Percentiles rank a stretch among this genome's conserved stretches.
Conservation (phyloP, 1,140 invertebrate species). For the Drosophila mauritiana region DNA sequence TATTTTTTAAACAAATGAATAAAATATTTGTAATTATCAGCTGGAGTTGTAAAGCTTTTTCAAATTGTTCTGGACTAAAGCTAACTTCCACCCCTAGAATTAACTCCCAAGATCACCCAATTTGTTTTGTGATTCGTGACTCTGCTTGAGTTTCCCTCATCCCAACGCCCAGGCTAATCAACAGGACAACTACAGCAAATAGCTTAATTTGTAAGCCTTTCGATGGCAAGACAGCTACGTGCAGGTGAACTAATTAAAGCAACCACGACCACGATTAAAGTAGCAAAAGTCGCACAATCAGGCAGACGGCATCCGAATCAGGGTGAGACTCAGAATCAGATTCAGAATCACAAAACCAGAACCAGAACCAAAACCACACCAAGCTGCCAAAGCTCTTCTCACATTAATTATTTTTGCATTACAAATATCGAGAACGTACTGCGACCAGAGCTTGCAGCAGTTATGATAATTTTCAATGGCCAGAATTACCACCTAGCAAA, state of each 20-base stretch:
- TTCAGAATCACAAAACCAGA: conserved; percentile 10
- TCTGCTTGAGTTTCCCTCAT: not conserved
- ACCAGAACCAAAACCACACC: conserved; percentile 24
- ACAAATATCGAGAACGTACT: conserved; percentile 65
- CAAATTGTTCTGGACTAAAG: too few species aligned
- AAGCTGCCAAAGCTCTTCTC: conserved; percentile 54
- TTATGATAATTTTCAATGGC: conserved; percentile 71
- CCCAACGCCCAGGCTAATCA: conserved; percentile 36
- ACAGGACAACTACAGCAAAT: conserved; percentile 55
- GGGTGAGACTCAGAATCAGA: conserved; percentile 26
- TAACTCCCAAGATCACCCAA: not conserved
- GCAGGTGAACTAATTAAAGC: conserved; percentile 64
- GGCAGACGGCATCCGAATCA: conserved; percentile 13
- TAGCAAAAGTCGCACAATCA: conserved; percentile 27
- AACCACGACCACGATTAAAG: conserved; percentile 52
- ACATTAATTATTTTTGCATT: conserved; percentile 81
- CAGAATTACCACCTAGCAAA: conserved; percentile 6
- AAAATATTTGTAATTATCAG: not conserved
- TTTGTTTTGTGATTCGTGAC: conserved; percentile 28
- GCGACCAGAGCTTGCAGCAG: conserved; percentile 31
- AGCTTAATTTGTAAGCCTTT: conserved; percentile 72
- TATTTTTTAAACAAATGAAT: conserved; percentile 4
- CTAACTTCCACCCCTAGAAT: not conserved
- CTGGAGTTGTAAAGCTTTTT: not conserved
- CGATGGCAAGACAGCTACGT: conserved; percentile 51